Conservation (phyloP, 2,888 invertebrate species). For the Andrena dorsata region DNA sequence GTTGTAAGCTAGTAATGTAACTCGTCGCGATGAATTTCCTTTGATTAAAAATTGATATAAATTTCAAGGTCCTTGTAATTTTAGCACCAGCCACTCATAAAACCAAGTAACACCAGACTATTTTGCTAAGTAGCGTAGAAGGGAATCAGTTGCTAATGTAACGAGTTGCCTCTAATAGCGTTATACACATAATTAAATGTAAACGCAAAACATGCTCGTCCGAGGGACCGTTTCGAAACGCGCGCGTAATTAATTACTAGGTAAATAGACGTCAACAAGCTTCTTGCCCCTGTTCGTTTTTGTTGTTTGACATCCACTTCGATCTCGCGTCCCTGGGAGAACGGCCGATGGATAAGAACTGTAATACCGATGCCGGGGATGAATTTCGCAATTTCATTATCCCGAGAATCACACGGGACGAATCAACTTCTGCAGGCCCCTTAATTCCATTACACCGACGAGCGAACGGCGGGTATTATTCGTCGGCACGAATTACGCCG, state of each 20-base stretch:
- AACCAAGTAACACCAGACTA: not conserved
- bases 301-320: not conserved
- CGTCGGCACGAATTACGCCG: conserved; percentile 14
- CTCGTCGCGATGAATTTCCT: not conserved
- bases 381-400: conserved; percentile 3
- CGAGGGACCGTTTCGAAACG: not conserved
- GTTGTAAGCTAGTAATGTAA: no score
- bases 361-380: not conserved
- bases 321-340: not conserved
- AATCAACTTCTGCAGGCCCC: not conserved
- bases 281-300: not conserved
- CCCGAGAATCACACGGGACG: not conserved
- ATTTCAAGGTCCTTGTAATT: not conserved
- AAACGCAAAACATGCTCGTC: not conserved
- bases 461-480: conserved; percentile 2
- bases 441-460: not conserved
- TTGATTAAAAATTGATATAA: not conserved
- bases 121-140: not conserved
- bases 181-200: not conserved
- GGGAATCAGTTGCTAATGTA: not conserved
- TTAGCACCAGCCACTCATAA: not conserved
- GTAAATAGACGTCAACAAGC: not conserved
- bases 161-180: not conserved
- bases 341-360: not conserved
- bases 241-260: conserved; percentile 5